A percentile compares a stretch with the other conserved stretches of the same genome.
These are phyloP conservation scores for Amphibalanus amphitrite DNA, from an alignment of 1,140 invertebrate genomes.

Conservation along the genomic window DNA sequence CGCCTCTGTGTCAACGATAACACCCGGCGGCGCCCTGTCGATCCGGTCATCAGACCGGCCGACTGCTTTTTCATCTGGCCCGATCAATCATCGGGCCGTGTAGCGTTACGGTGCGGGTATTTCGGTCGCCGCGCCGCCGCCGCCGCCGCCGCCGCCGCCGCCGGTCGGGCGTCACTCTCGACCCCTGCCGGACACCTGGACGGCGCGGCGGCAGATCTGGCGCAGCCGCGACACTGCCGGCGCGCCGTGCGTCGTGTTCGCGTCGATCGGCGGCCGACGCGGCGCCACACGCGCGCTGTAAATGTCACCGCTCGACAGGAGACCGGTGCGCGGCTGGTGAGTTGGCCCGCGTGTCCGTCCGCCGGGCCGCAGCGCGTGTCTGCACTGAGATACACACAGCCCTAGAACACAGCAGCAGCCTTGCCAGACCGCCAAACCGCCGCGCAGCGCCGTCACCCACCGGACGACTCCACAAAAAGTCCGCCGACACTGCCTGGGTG, in stretches of 20 bases:
- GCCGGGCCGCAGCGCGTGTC: no score
- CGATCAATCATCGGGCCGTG: slow-evolving; percentile 1
- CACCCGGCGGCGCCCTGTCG: not conserved
- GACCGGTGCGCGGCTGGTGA: no score
- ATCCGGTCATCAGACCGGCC: not conserved
- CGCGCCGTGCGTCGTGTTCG: not conserved
- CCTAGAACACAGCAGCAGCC: no score
- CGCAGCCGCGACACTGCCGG: not conserved
- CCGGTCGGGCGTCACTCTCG: not conserved
- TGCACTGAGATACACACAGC: no score
- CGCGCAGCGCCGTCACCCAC: no score
- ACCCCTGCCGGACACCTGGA: not conserved
- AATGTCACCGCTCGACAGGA: not conserved
- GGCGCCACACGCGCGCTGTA: not conserved
- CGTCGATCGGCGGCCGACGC: not conserved
- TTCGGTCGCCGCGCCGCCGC: not conserved
- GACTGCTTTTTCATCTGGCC: not conserved
- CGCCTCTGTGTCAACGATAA: not conserved
- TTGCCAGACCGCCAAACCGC: no score
- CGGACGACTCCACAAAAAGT: not conserved
- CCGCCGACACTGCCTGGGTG: not conserved
- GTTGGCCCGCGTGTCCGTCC: no score
- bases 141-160: no score
- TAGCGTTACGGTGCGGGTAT: not conserved
- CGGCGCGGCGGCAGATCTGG: no score